phyloP scores from a whole-genome alignment of 1,140 invertebrate species.

The Vanessa atalanta region DNA sequence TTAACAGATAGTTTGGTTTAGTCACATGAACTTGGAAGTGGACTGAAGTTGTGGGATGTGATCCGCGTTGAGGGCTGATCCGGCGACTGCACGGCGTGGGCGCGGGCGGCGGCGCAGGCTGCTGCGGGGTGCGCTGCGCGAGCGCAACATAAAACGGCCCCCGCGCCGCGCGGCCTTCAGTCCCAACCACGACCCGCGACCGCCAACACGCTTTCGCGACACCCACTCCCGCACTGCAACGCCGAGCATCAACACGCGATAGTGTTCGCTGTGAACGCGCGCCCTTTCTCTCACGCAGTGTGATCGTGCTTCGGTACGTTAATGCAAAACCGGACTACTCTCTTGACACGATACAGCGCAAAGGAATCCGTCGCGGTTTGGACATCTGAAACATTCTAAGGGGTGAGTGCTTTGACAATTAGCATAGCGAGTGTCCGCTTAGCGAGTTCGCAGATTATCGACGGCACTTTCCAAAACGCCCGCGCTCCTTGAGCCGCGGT shows the following conservation, averaged over 20 bases:
- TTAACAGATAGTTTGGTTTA: too few relatives aligned
- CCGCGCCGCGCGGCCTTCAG: slow-evolving; percentile 76
- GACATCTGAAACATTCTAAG: slow-evolving; percentile 55
- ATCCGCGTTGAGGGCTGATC: slow-evolving; percentile 15
- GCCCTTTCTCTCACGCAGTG: slow-evolving; percentile 78
- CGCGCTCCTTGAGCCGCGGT: slow-evolving; percentile 36
- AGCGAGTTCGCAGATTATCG: slow-evolving; percentile 9
- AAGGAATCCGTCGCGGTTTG: slow-evolving; percentile 56
- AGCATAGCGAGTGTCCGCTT: slow-evolving; percentile 59
- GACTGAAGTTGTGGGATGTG: slow-evolving; percentile 16
- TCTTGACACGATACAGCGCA: slow-evolving; percentile 55
- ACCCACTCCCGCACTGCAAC: slow-evolving; percentile 58
- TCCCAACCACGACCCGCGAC: slow-evolving; percentile 60
- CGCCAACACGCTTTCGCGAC: slow-evolving; percentile 66
- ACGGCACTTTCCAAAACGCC: slow-evolving; percentile 53
- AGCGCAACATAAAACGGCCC: slow-evolving; percentile 66
- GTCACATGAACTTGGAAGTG: background rate
- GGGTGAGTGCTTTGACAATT: slow-evolving; percentile 66
- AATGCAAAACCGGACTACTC: slow-evolving; percentile 75
- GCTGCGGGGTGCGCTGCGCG: slow-evolving; percentile 61
- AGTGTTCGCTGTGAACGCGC: slow-evolving; percentile 63
- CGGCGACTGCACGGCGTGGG: slow-evolving; percentile 30
- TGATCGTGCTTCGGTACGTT: slow-evolving; percentile 74
- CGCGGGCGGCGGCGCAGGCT: slow-evolving; percentile 25
- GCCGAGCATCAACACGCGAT: slow-evolving; percentile 63